Percentiles rank a stretch among this genome's conserved stretches.
phyloP scores from a whole-genome alignment of 2,797 vertebrate species.

The Tolypeutes matacus region DNA sequence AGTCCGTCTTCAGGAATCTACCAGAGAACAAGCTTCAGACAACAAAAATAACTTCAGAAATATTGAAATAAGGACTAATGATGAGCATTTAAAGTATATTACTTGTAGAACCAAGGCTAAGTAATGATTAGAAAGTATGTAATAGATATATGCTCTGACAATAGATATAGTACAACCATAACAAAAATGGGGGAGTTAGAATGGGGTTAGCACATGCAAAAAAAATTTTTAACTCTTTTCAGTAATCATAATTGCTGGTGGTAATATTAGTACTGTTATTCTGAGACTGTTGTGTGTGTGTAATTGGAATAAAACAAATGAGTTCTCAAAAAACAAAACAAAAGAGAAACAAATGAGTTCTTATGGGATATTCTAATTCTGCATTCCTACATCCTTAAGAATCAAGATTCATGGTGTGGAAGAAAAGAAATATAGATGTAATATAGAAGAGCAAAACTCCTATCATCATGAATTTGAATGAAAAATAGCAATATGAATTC shows the following conservation, averaged over 20 bases:
- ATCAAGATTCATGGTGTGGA: neutral
- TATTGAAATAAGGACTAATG: neutral
- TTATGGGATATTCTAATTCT: neutral
- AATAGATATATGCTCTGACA: neutral
- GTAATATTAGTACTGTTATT: slow-evolving; percentile 2
- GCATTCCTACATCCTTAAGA: neutral
- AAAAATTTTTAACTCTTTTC: neutral
- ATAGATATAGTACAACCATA: neutral
- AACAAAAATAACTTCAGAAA: slow-evolving; percentile 21
- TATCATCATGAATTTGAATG: neutral
- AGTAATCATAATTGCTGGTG: neutral
- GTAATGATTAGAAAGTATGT: neutral
- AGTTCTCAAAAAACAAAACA: neutral
- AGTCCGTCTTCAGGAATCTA: slow-evolving; percentile 4
- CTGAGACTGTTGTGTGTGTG: neutral
- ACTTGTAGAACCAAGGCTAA: slow-evolving; percentile 1
- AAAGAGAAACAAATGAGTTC: neutral
- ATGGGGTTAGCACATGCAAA: neutral
- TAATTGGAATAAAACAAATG: neutral
- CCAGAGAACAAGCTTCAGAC: neutral
- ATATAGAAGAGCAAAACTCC: neutral
- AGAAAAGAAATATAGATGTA: neutral
- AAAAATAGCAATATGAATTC: neutral
- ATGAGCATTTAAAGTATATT: slow-evolving; percentile 5
- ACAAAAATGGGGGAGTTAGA: neutral